phyloP scores from a whole-genome alignment of 2,113 vertebrate genomes.

The Melanotaenia duboulayi region DNA sequence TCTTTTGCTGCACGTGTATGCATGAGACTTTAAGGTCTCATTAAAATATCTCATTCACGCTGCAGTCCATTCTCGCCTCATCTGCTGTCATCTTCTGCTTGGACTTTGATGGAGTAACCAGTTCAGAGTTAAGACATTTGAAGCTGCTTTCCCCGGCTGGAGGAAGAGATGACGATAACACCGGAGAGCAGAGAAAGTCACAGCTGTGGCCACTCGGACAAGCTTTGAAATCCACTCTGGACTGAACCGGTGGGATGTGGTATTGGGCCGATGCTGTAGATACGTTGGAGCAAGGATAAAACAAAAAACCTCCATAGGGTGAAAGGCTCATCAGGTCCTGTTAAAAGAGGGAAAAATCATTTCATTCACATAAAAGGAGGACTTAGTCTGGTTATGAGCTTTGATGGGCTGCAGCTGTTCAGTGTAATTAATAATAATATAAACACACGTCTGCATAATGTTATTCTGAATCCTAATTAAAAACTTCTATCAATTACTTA shows the following conservation, averaged over 20 bases:
- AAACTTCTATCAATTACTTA: not conserved
- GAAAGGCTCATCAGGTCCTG: conserved; percentile 88
- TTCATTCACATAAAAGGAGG: not conserved
- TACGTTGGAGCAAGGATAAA: conserved; percentile 61
- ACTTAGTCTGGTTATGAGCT: not conserved
- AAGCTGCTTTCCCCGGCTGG: not conserved
- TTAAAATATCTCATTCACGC: not conserved
- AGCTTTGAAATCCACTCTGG: conserved; percentile 81
- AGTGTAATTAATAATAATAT: too few species aligned
- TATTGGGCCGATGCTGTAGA: conserved; percentile 79
- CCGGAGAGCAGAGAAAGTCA: conserved; percentile 76
- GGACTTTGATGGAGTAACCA: not conserved
- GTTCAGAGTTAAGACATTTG: conserved; percentile 34
- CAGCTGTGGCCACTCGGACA: conserved; percentile 78
- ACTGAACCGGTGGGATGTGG: conserved; percentile 65
- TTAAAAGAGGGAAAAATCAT: conserved; percentile 5
- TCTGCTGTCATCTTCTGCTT: conserved; percentile 76
- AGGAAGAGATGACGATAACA: conserved; percentile 64
- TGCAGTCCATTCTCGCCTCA: conserved; percentile 74
- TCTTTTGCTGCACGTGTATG: not conserved
- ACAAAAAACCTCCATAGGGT: conserved; percentile 73
- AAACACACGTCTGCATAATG: too few species aligned
- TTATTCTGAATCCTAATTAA: not conserved
- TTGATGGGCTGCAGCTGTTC: not conserved
- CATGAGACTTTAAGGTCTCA: not conserved